phyloP scores from a whole-genome alignment of 1,140 invertebrate species.

The Eumeta japonica region DNA sequence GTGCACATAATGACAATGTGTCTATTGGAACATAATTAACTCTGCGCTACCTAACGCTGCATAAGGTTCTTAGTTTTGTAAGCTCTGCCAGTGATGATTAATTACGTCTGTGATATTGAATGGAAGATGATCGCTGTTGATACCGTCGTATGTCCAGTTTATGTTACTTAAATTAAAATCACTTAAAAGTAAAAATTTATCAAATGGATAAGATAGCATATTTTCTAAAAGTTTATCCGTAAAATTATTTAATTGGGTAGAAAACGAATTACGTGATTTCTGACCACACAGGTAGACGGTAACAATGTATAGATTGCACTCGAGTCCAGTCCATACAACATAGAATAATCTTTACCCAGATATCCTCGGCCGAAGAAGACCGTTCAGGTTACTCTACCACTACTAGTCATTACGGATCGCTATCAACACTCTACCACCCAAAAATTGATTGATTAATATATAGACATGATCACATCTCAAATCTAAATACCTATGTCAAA shows the following conservation, averaged over 20 bases:
- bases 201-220: neutral
- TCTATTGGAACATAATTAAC: no score
- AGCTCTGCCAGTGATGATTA: no score
- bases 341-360: constrained; percentile 2
- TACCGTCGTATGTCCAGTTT: neutral
- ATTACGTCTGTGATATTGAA: neutral
- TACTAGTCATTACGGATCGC: constrained; percentile 7
- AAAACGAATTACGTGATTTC: neutral
- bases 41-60: no score
- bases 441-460: constrained; percentile 6
- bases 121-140: neutral
- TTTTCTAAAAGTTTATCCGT: neutral
- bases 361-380: constrained; percentile 14
- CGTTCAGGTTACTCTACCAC: constrained; percentile 5
- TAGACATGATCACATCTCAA: constrained; percentile 16
- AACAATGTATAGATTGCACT: neutral
- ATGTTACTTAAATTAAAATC: constrained; percentile 1
- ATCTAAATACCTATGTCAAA: constrained; percentile 14
- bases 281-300: neutral
- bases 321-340: neutral
- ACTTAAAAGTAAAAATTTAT: neutral
- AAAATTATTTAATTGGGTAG: neutral
- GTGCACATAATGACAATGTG: no score
- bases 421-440: constrained; percentile 13
- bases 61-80: no score